These are phyloP conservation scores for Ooceraea biroi DNA, from an alignment of 1,140 invertebrate genomes.

Conservation along the genomic window DNA sequence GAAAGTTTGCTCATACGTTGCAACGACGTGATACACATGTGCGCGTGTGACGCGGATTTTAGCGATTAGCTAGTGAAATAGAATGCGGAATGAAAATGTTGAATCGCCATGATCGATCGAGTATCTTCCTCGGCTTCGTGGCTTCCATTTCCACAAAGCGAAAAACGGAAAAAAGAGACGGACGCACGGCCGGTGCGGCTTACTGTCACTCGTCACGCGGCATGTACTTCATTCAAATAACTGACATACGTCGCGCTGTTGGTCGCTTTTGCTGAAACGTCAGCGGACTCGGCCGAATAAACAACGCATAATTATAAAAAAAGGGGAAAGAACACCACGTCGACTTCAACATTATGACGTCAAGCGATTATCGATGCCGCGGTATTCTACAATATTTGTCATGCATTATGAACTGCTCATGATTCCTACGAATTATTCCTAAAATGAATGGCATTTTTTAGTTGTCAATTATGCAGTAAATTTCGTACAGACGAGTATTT, in stretches of 20 bases:
- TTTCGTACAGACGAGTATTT: not conserved
- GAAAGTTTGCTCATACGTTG: not conserved
- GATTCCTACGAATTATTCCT: slow-evolving; percentile 12
- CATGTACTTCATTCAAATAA: slow-evolving; percentile 49
- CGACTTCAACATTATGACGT: slow-evolving; percentile 26
- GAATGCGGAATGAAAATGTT: slow-evolving; percentile 21
- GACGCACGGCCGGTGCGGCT: slow-evolving; percentile 14
- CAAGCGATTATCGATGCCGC: slow-evolving; percentile 42
- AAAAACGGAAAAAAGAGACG: slow-evolving; percentile 39
- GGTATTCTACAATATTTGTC: slow-evolving; percentile 31
- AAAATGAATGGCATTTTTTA: not conserved
- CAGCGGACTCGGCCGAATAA: slow-evolving; percentile 44
- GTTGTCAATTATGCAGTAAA: not conserved
- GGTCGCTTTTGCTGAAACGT: slow-evolving; percentile 53
- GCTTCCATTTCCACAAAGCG: slow-evolving; percentile 41
- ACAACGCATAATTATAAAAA: slow-evolving; percentile 43
- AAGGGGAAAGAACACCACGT: slow-evolving; percentile 38
- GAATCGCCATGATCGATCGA: slow-evolving; percentile 32
- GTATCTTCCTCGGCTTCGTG: slow-evolving; percentile 25
- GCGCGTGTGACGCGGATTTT: slow-evolving; percentile 11
- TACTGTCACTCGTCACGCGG: slow-evolving; percentile 56
- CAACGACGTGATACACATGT: not conserved
- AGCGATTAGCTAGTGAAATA: slow-evolving; percentile 9
- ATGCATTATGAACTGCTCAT: slow-evolving; percentile 1
- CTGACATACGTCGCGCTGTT: slow-evolving; percentile 54